These are phyloP conservation scores for Aphelenchoides fujianensis DNA, from an alignment of 1,140 invertebrate genomes.

Conservation along the genomic window DNA sequence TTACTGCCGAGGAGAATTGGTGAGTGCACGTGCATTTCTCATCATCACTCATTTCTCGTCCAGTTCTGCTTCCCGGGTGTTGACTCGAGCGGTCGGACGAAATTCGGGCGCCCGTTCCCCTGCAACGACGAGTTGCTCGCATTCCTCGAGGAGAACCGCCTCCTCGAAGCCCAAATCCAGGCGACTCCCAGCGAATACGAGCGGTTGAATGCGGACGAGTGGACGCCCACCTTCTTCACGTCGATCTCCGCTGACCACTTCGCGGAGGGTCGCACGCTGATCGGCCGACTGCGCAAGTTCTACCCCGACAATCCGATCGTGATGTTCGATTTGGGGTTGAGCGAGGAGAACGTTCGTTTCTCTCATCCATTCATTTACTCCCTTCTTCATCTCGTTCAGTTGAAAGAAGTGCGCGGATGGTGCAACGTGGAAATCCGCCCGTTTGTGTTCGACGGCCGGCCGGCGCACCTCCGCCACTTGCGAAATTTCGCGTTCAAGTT, in stretches of 20 bases:
- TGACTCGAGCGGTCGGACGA: not conserved
- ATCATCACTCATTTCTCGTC: not conserved
- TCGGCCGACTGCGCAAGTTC: not conserved
- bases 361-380: too few relatives aligned
- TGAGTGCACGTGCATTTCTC: not conserved
- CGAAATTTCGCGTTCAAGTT: conserved; percentile 15
- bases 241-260: conserved; percentile 3
- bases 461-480: not conserved
- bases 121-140: not conserved
- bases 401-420: conserved; percentile 6
- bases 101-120: not conserved
- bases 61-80: conserved; percentile 18
- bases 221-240: conserved; percentile 15
- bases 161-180: conserved; percentile 7
- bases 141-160: not conserved
- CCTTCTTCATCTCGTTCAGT: not conserved
- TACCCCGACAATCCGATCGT: conserved; percentile 2
- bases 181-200: not conserved
- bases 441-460: conserved; percentile 2
- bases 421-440: not conserved
- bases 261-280: not conserved
- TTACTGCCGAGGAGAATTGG: not conserved
- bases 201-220: not conserved
- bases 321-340: conserved; percentile 7
- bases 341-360: not conserved